Base-by-base conservation (phyloP, 1,140 invertebrate genomes). In the Panagrolaimus sp. region DNA sequence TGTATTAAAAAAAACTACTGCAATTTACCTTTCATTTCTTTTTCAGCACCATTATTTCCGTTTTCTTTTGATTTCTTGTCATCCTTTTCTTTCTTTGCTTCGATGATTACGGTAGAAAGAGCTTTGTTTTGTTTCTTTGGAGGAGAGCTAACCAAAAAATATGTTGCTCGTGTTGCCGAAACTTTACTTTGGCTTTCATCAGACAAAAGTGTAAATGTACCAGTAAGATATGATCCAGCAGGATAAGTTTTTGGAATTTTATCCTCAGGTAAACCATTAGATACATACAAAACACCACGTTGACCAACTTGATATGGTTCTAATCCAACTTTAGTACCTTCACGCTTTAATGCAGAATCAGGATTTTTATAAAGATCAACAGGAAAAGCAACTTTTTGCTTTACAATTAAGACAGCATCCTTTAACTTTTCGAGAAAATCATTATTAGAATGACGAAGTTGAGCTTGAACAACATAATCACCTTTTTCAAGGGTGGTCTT, bases 401-500 rank as follows among this genome's bases (percentile, higher is more conserved):
- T 87, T 1, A 95, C 81, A 10, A 91, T 83, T 24, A 96, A 80
- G 4, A 89, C 88, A 76, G 91, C 85, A 62, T 88, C 87, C 26
- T 63, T 32, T 24, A 96, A 84, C 84, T 90, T 90, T 69, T 98
- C 94, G 21, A 97, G 85, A 63, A 91, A 83, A 26, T 92, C 89
- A 70, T 43, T 38, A 24, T 89, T 91, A 79, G 96, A 93, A 84
- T 97, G 94, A 0, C 94, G 88, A 14, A 97, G 85, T 83, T 93
- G 91, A 76, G 94, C 84, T 58, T 89, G 88, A 12, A 97, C 85
- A 8, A 88, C 89, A 83, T 94, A 96, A 76, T 97, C 93, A 12
- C 94, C 94, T 85, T 96, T 96, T 70, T 96, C 93, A 68, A 96
- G 83, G 86, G 96, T 96, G 44, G 88, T 82, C 48, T 87, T 86